phyloP scores from a whole-genome alignment of 2,888 invertebrate species.

The Cynaeus angustus region DNA sequence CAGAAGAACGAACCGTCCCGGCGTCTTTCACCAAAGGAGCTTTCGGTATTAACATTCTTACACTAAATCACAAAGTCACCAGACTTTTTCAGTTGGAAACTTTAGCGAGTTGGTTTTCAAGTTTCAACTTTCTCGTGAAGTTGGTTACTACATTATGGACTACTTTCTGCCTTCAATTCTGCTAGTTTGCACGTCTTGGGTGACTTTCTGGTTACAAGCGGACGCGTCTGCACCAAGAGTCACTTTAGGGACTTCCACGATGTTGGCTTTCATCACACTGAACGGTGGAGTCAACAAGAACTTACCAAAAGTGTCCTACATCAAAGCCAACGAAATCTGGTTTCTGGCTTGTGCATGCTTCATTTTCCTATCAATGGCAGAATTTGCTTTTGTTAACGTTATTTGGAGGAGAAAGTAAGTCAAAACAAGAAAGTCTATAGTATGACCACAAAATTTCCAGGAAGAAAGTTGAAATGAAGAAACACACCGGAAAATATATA shows the following conservation, averaged over 20 bases:
- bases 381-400: conserved; percentile 92
- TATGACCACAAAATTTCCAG: too few species aligned
- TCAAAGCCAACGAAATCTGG: conserved; percentile 93
- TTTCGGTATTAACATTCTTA: conserved; percentile 73
- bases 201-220: conserved; percentile 91
- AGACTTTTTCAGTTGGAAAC: conserved; percentile 79
- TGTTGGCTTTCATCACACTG: conserved; percentile 90
- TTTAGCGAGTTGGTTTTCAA: conserved; percentile 87
- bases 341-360: conserved; percentile 89
- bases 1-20: conserved; percentile 81
- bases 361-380: conserved; percentile 88
- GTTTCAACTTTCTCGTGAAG: conserved; percentile 85
- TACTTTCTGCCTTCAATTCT: conserved; percentile 91
- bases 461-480: conserved; percentile 57
- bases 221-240: conserved; percentile 89
- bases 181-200: conserved; percentile 91
- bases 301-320: conserved; percentile 90
- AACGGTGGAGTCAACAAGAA: conserved; percentile 90
- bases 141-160: conserved; percentile 91
- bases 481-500: conserved; percentile 81
- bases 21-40: conserved; percentile 80
- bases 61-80: conserved; percentile 2
- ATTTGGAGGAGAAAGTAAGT: conserved; percentile 85
- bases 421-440: too few species aligned
- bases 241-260: conserved; percentile 87